A percentile compares a stretch with the other conserved stretches of the same genome.
Conservation (phyloP, 2,797 vertebrate species). For the Rhinophrynus dorsalis region DNA sequence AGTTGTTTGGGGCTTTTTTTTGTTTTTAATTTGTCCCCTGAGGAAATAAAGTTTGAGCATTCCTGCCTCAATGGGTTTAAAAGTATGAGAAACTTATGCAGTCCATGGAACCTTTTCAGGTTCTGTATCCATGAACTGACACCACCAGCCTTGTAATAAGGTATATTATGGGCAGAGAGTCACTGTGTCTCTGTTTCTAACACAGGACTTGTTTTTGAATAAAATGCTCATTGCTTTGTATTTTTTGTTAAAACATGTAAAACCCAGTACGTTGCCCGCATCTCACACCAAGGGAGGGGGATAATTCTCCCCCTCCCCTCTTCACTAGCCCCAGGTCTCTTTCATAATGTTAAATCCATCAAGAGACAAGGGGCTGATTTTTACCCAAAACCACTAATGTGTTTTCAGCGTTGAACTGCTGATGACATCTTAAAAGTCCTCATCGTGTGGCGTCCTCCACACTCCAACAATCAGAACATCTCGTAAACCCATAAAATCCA, state of each 20-base stretch:
- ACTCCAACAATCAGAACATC: constrained; percentile 81
- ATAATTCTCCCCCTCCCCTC: constrained; percentile 4
- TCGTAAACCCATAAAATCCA: constrained; percentile 86
- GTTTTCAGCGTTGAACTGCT: constrained; percentile 70
- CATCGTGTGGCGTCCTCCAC: constrained; percentile 79
- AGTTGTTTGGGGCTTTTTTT: too few species aligned
- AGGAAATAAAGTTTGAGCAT: too few species aligned
- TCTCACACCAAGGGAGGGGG: not conserved
- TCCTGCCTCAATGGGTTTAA: too few species aligned
- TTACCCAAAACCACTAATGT: constrained; percentile 60
- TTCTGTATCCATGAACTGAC: too few species aligned
- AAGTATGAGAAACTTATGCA: too few species aligned
- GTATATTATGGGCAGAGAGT: too few species aligned
- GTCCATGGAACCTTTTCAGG: too few species aligned
- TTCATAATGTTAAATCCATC: constrained; percentile 61
- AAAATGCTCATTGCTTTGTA: not conserved
- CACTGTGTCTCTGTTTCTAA: not conserved
- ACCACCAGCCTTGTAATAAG: too few species aligned
- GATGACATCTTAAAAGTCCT: constrained; percentile 73
- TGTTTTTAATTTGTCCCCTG: too few species aligned
- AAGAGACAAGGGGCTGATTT: constrained; percentile 61
- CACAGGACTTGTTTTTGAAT: constrained; percentile 1
- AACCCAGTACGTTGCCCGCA: constrained; percentile 7
- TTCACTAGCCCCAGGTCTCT: constrained; percentile 51
- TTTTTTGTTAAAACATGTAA: constrained; percentile 29